Conservation (phyloP, 2,888 invertebrate species). For the Suillia variegata region DNA sequence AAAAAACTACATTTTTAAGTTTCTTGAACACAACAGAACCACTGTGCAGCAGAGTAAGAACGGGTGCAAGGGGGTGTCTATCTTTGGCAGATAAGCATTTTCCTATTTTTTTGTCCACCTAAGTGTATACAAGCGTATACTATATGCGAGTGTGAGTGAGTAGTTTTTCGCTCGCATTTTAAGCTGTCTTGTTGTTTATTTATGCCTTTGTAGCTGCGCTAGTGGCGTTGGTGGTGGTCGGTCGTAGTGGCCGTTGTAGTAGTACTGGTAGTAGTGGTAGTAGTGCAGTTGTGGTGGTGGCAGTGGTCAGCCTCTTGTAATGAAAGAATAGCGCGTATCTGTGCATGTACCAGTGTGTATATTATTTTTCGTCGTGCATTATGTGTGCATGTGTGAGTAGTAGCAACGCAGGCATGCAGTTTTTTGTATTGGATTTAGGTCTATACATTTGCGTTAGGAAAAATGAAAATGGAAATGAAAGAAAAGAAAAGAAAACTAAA, state of each 20-base stretch:
- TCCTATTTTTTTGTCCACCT: background rate
- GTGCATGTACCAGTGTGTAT: background rate
- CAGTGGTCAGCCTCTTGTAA: background rate
- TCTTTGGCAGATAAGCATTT: constrained; percentile 23
- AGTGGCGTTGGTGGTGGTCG: no score
- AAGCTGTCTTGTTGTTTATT: constrained; percentile 1
- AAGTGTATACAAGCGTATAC: no score
- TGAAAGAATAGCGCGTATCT: background rate
- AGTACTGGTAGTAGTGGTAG: no score
- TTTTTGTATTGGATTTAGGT: constrained; percentile 1
- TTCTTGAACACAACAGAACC: no score
- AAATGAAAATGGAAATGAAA: background rate
- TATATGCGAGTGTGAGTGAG: no score
- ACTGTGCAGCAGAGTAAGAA: background rate
- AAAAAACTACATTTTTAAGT: no score
- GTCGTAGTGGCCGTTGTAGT: background rate
- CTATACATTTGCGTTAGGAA: background rate
- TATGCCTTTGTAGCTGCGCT: background rate
- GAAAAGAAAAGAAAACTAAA: background rate
- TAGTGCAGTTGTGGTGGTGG: no score
- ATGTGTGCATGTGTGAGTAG: background rate
- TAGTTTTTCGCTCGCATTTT: background rate
- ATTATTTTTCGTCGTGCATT: background rate
- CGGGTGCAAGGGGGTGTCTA: background rate
- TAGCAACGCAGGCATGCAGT: background rate